Conservation (phyloP, 2,888 invertebrate genomes). For the Philaethria dido region DNA sequence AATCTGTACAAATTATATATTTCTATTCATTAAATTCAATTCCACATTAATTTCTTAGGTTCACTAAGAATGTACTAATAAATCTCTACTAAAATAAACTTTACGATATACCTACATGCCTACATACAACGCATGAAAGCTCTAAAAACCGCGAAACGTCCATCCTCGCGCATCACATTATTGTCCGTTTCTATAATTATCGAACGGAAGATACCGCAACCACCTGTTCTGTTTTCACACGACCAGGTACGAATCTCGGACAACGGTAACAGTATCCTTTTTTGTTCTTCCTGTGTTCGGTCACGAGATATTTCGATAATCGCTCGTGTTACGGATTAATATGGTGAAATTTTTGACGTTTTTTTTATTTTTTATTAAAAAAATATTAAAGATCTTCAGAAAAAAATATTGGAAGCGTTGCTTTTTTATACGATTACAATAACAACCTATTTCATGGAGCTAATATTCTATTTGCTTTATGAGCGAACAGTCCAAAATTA, state of each 20-base stretch:
- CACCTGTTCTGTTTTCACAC: constrained; percentile 83
- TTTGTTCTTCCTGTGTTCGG: constrained; percentile 56
- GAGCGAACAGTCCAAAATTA: constrained; percentile 35
- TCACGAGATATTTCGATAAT: constrained; percentile 33
- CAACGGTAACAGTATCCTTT: constrained; percentile 71
- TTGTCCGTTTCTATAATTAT: constrained; percentile 76
- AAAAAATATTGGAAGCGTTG: background rate
- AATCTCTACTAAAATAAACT: constrained; percentile 23
- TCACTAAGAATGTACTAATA: constrained; percentile 29
- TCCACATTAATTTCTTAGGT: too few relatives aligned
- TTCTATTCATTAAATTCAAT: too few relatives aligned
- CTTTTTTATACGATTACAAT: background rate
- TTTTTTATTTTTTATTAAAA: background rate
- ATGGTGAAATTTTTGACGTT: constrained; percentile 11
- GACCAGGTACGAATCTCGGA: constrained; percentile 72
- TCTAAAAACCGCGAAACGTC: constrained; percentile 54
- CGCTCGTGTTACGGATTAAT: constrained; percentile 9
- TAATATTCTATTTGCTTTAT: constrained; percentile 46
- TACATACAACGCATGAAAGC: constrained; percentile 5
- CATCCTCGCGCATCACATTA: constrained; percentile 72
- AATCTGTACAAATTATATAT: too few relatives aligned
- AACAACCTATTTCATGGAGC: background rate
- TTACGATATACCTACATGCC: constrained; percentile 27
- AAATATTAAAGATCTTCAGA: background rate
- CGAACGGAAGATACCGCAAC: constrained; percentile 63